Conservation (phyloP, 2,113 vertebrate genomes). For the Strix uralensis region DNA sequence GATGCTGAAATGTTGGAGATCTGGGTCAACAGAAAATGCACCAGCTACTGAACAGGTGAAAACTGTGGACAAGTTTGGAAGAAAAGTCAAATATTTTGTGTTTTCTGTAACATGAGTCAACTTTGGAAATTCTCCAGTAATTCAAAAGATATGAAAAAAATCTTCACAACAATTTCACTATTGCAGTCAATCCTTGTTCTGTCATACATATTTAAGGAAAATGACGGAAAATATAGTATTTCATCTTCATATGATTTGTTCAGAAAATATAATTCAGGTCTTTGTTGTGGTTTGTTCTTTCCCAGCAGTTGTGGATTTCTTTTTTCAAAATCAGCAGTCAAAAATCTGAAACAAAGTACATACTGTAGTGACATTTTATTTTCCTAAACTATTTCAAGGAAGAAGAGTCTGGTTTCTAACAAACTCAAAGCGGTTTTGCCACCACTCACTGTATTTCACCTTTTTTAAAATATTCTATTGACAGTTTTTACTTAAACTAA, state of each 20-base stretch:
- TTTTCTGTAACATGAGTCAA: neutral
- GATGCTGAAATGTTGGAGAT: neutral
- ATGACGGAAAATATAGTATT: neutral
- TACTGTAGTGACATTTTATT: neutral
- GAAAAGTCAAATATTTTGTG: neutral
- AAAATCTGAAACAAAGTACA: neutral
- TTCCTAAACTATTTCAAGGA: neutral
- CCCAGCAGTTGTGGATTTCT: neutral
- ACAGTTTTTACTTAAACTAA: neutral
- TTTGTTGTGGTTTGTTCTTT: neutral
- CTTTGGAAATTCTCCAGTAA: neutral
- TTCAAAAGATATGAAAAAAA: neutral
- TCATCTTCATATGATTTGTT: neutral
- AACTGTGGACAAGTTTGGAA: neutral
- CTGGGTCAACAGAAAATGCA: neutral
- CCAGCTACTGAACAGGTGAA: neutral
- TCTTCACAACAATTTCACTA: neutral
- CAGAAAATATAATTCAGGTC: neutral
- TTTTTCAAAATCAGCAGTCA: neutral
- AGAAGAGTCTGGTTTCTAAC: neutral
- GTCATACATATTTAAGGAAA: neutral
- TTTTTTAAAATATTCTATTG: neutral
- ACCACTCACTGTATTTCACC: neutral
- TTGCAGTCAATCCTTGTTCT: neutral
- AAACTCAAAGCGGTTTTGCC: neutral